Conservation (phyloP, 23 tunicate genomes). For the Corella eumyota region DNA sequence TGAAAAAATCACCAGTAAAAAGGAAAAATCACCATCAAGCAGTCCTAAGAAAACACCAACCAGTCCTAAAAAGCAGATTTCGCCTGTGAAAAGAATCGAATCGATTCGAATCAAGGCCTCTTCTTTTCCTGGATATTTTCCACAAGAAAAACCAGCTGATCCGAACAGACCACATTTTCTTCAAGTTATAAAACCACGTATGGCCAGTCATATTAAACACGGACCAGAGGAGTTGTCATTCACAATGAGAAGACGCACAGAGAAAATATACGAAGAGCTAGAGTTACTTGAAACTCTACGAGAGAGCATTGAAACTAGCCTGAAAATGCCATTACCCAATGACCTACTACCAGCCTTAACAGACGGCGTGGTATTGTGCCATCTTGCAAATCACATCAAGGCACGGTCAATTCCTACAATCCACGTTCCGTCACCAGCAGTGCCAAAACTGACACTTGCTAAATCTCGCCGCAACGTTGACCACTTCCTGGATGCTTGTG, state of each 20-base stretch:
- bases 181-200: conserved; percentile 62
- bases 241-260: conserved; percentile 85
- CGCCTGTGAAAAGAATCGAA: neutral
- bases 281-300: conserved; percentile 65
- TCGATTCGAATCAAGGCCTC: neutral
- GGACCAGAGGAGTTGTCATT: conserved; percentile 36
- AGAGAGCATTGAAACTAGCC: conserved; percentile 36
- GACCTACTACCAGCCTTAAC: conserved; percentile 62
- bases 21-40: neutral
- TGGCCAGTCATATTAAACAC: conserved; percentile 11
- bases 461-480: conserved; percentile 77
- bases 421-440: conserved; percentile 91
- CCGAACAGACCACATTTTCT: conserved; percentile 33
- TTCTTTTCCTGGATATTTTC: conserved; percentile 44
- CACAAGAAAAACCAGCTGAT: conserved; percentile 10
- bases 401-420: conserved; percentile 78
- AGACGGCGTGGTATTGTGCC: conserved; percentile 86
- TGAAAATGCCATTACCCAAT: conserved; percentile 59
- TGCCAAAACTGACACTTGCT: conserved; percentile 69
- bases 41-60: conserved; percentile 3
- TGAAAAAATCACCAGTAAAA: neutral
- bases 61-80: neutral
- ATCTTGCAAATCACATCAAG: conserved; percentile 71
- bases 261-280: conserved; percentile 82
- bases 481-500: conserved; percentile 75